These are phyloP conservation scores for Alaudala cheleensis DNA, from an alignment of 2,113 vertebrate genomes.

Conservation along the genomic window DNA sequence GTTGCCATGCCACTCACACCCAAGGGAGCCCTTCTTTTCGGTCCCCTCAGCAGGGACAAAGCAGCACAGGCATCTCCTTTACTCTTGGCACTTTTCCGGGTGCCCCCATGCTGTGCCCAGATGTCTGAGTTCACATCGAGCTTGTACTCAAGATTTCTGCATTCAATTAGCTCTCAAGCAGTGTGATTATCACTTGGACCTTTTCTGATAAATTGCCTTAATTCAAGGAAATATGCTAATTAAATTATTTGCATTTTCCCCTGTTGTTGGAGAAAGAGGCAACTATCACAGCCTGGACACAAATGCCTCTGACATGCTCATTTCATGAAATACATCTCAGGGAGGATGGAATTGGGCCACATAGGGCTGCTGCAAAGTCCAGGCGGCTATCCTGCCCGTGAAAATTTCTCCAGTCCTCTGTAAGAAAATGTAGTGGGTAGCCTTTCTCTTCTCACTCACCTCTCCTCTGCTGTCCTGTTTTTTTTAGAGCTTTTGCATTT, in stretches of 20 bases:
- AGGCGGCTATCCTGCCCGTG: neutral
- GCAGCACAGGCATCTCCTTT: neutral
- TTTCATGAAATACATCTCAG: neutral
- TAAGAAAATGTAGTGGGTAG: neutral
- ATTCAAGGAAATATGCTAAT: constrained; percentile 52
- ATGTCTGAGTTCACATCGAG: neutral
- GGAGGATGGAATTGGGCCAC: neutral
- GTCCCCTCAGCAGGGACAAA: neutral
- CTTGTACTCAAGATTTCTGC: constrained; percentile 5
- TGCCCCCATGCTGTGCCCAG: neutral
- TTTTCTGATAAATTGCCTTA: constrained; percentile 63
- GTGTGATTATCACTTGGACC: constrained; percentile 45
- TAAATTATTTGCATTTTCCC: constrained; percentile 56
- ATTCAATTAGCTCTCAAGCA: constrained; percentile 63
- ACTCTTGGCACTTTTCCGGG: accelerated
- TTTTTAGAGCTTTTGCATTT: constrained; percentile 43
- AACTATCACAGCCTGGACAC: neutral
- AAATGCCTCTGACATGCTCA: neutral
- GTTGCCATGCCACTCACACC: accelerated
- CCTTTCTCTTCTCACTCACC: neutral
- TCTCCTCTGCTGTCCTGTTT: neutral
- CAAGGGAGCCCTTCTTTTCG: accelerated
- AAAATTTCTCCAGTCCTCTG: neutral
- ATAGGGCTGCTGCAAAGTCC: neutral
- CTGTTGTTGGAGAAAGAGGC: constrained; percentile 29